Conservation (phyloP, 2,888 invertebrate species). For the Melanostoma scalare region DNA sequence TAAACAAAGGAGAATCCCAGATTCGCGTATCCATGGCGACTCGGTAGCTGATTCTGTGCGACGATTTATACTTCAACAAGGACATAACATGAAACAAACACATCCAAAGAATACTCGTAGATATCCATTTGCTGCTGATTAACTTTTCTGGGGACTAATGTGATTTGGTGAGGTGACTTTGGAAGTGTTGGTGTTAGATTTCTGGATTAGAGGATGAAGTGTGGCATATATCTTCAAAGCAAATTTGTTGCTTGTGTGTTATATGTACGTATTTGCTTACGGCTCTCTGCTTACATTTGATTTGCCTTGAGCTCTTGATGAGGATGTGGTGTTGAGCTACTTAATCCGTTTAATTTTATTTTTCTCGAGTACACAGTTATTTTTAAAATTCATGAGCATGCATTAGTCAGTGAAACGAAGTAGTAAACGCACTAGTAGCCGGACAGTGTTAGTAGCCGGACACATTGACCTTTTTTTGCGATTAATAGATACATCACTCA, state of each 20-base stretch:
- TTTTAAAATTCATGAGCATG: slow-evolving; percentile 16
- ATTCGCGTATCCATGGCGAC: background rate
- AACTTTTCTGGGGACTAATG: slow-evolving; percentile 41
- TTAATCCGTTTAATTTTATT: slow-evolving; percentile 28
- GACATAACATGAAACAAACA: slow-evolving; percentile 2
- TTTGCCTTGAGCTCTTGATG: background rate
- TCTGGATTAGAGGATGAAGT: slow-evolving; percentile 26
- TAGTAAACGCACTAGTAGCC: background rate
- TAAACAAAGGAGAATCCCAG: slow-evolving; percentile 8
- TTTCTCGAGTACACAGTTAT: slow-evolving; percentile 4
- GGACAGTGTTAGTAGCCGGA: no score
- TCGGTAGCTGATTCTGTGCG: slow-evolving; percentile 15
- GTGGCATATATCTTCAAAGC: slow-evolving; percentile 16
- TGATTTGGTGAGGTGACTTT: slow-evolving; percentile 19
- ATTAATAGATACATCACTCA: no score
- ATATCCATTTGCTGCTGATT: slow-evolving; percentile 42
- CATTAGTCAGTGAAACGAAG: slow-evolving; percentile 13
- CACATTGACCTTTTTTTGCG: no score
- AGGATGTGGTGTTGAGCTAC: slow-evolving; percentile 22
- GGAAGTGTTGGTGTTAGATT: slow-evolving; percentile 33
- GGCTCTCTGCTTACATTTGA: background rate
- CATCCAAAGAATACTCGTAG: slow-evolving; percentile 10
- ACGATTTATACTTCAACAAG: slow-evolving; percentile 21
- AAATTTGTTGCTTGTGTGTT: slow-evolving; percentile 37
- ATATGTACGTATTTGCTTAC: slow-evolving; percentile 15